phyloP scores from a whole-genome alignment of 2,888 invertebrate genomes.

The Sinopyrophorus schimmeli region DNA sequence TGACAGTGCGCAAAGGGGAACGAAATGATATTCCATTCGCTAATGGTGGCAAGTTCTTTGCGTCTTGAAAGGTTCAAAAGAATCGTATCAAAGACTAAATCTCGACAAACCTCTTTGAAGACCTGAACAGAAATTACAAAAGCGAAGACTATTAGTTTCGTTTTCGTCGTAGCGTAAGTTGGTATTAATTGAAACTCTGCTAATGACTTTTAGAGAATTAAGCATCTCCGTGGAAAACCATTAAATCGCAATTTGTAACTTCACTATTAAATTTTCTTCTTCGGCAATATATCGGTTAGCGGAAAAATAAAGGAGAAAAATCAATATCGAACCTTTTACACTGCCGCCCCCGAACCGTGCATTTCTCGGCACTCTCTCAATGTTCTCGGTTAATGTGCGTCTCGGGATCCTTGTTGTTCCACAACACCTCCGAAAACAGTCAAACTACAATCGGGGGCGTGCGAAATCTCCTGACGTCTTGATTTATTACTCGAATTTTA shows the following conservation, averaged over 20 bases:
- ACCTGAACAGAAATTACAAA: constrained; percentile 19
- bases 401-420: constrained; percentile 33
- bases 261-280: constrained; percentile 22
- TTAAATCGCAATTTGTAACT: constrained; percentile 21
- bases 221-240: constrained; percentile 10
- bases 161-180: constrained; percentile 14
- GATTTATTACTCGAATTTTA: constrained; percentile 47
- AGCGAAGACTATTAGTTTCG: constrained; percentile 23
- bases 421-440: constrained; percentile 41
- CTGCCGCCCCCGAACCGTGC: constrained; percentile 20
- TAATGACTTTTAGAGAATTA: constrained; percentile 24
- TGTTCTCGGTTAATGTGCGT: constrained; percentile 30
- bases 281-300: constrained; percentile 17
- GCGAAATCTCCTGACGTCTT: constrained; percentile 41
- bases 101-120: constrained; percentile 24
- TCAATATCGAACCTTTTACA: too few relatives aligned
- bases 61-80: constrained; percentile 22
- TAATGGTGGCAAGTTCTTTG: constrained; percentile 20
- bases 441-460: constrained; percentile 42
- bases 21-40: constrained; percentile 23
- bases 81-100: constrained; percentile 28
- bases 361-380: constrained; percentile 25
- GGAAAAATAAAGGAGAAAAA: constrained; percentile 29
- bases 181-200: constrained; percentile 20
- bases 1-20: too few relatives aligned